phyloP scores from a whole-genome alignment of 2,797 vertebrate genomes.

The Moxostoma hubbsi region DNA sequence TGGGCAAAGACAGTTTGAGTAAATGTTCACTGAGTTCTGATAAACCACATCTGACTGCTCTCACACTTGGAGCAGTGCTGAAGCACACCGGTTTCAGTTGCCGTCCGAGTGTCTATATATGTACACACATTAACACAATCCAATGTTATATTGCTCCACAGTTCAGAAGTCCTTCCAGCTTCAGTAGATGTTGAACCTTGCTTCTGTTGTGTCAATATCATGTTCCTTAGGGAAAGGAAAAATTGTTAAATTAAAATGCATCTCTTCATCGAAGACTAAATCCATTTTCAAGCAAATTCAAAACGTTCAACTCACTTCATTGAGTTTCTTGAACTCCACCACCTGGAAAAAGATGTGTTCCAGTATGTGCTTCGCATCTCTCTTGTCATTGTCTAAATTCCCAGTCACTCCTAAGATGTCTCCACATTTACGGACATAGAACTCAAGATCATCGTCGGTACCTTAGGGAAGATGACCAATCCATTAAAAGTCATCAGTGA shows the following conservation, averaged over 20 bases:
- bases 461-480: slow-evolving; percentile 70
- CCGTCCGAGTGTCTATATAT: background rate
- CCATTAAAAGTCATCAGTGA: background rate
- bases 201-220: slow-evolving; percentile 81
- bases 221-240: slow-evolving; percentile 78
- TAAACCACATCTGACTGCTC: background rate
- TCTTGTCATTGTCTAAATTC: slow-evolving; percentile 89
- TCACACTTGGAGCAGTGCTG: background rate
- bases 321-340: slow-evolving; percentile 96
- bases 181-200: slow-evolving; percentile 66
- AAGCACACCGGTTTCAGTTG: background rate
- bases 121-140: background rate
- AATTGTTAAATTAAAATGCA: background rate
- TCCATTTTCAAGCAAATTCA: background rate
- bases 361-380: slow-evolving; percentile 91
- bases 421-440: slow-evolving; percentile 92
- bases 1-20: background rate
- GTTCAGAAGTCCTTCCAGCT: background rate
- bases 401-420: slow-evolving; percentile 91
- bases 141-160: background rate
- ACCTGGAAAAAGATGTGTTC: slow-evolving; percentile 96
- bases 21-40: background rate
- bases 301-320: slow-evolving; percentile 81
- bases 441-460: slow-evolving; percentile 94
- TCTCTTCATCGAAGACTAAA: background rate